These are phyloP conservation scores for Drosophila prolongata DNA, from an alignment of 2,888 invertebrate species.

Conservation along the genomic window DNA sequence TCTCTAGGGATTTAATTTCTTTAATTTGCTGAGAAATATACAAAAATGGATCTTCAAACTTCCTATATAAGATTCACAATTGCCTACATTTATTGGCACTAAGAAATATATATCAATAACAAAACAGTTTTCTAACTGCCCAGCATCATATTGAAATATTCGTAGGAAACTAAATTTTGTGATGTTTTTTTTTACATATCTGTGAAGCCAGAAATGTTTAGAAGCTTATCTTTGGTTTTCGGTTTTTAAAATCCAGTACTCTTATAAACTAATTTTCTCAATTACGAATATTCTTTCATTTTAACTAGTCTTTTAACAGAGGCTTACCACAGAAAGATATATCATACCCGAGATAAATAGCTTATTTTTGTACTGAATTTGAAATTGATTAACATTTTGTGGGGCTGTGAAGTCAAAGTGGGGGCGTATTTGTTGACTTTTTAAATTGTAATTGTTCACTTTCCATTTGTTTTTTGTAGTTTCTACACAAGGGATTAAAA, in stretches of 20 bases:
- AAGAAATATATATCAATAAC: too few relatives aligned
- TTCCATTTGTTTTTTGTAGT: constrained; percentile 52
- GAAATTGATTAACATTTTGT: constrained; percentile 6
- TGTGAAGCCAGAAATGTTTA: too few relatives aligned
- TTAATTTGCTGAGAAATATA: too few relatives aligned
- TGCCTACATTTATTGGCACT: too few relatives aligned
- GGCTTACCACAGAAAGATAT: too few relatives aligned
- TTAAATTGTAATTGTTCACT: constrained; percentile 26
- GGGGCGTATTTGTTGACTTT: constrained; percentile 23
- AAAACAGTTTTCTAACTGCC: too few relatives aligned
- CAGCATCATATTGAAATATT: too few relatives aligned
- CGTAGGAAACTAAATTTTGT: too few relatives aligned
- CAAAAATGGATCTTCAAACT: too few relatives aligned
- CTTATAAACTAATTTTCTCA: neutral
- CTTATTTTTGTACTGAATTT: neutral
- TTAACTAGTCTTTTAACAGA: neutral
- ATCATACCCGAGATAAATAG: neutral
- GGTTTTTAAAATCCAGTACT: neutral
- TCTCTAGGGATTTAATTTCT: neutral
- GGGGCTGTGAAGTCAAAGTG: constrained; percentile 11
- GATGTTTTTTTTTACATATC: too few relatives aligned
- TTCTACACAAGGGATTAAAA: constrained; percentile 81
- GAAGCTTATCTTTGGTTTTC: neutral
- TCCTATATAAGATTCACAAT: too few relatives aligned
- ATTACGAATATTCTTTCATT: neutral